A percentile compares a stretch with the other conserved stretches of the same genome.
Evolutionary conservation across 2,888 invertebrate genomes (phyloP).

Genomic region (Taphrorychus bicolor): DNA sequence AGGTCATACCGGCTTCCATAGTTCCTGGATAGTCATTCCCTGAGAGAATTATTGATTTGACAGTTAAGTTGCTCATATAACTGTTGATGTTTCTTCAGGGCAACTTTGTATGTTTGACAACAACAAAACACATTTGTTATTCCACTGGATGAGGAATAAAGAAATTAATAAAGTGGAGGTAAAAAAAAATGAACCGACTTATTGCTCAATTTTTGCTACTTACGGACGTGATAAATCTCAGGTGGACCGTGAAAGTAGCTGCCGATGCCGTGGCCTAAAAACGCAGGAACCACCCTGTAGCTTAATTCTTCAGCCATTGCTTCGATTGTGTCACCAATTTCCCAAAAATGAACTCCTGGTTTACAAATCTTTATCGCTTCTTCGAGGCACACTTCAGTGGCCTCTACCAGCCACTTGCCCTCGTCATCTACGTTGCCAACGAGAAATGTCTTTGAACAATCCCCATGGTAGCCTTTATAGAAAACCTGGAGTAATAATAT

Average conservation of each 20-base stretch:
- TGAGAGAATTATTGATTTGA: no score
- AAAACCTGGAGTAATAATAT: conserved; percentile 66
- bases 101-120: no score
- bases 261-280: conserved; percentile 94
- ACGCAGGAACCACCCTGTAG: conserved; percentile 76
- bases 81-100: no score
- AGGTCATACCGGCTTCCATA: conserved; percentile 91
- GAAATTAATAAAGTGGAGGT: no score
- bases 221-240: conserved; percentile 85
- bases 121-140: background rate
- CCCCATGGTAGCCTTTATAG: conserved; percentile 87
- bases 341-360: conserved; percentile 66
- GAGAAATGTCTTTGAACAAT: conserved; percentile 86
- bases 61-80: no score
- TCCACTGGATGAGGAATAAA: background rate
- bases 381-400: conserved; percentile 75
- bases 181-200: background rate
- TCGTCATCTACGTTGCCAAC: conserved; percentile 83
- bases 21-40: conserved; percentile 71
- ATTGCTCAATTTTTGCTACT: no score
- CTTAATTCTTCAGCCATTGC: conserved; percentile 68
- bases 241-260: conserved; percentile 92
- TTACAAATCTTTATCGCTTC: conserved; percentile 69
- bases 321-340: conserved; percentile 71
- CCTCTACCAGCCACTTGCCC: conserved; percentile 72